These are phyloP conservation scores for Diphyllodes magnificus DNA, from an alignment of 2,113 vertebrate genomes.

Conservation along the genomic window DNA sequence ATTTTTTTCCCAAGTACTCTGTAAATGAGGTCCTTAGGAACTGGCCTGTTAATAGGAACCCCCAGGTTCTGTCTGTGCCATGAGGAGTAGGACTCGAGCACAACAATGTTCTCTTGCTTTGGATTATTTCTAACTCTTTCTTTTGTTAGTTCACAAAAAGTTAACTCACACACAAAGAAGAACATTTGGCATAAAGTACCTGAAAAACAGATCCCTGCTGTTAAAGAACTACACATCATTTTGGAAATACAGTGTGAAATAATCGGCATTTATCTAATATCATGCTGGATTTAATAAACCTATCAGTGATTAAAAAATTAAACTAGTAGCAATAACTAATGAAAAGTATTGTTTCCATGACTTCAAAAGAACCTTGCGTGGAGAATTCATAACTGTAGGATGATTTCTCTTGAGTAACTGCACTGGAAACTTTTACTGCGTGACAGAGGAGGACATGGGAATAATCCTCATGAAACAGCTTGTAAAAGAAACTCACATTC, in stretches of 20 bases:
- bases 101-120: neutral
- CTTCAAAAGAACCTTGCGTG: neutral
- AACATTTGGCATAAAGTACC: neutral
- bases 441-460: neutral
- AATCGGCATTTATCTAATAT: neutral
- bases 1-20: neutral
- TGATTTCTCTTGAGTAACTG: conserved; percentile 11
- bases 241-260: neutral
- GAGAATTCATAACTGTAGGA: neutral
- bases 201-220: neutral
- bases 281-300: neutral
- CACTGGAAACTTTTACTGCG: neutral
- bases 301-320: neutral
- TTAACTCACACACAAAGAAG: neutral
- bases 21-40: neutral
- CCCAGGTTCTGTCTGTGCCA: neutral
- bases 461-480: neutral
- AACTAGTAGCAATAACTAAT: neutral
- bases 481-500: neutral
- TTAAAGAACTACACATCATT: neutral
- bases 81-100: neutral
- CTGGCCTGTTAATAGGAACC: neutral
- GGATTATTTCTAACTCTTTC: neutral
- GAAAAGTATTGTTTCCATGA: neutral
- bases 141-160: neutral